Base-by-base conservation (phyloP, 2,113 vertebrate genomes). In the Gallinago paraguaiae region DNA sequence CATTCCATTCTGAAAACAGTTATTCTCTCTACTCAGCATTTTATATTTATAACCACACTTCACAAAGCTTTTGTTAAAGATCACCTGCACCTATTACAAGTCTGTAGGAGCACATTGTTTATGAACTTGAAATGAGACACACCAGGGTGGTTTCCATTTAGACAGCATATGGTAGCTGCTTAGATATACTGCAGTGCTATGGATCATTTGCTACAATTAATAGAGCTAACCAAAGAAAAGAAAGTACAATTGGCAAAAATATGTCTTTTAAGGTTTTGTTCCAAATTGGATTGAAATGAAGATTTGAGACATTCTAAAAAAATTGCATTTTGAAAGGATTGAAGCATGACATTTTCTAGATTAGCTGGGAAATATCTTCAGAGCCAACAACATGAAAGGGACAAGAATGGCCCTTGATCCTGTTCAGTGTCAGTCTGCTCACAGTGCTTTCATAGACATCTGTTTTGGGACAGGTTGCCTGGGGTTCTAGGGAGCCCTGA, bases 111-210 rank as follows among this genome's bases (percentile, higher is more conserved):
- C 45, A 87, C 4, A 1, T 5, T 94, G 65, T 53, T 95, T 91
- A 87, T 68, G 74, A 89, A 93, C 84, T 89, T 89, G 35, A 93
- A 84, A 82, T 82, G 65, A 91, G 31, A n/a, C 35, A 37, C 77
- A 48, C 13, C 25, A 41, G 57, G 17, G n/a, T 89, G 50, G 45
- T 69, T 94, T 91, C 69, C 33, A 84, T 84, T 87, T 25, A 76
- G 53, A 75, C 7, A 65, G 74, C 57, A 65, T 65, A 79, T 48
- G 69, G 77, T 64, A 82, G 23, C 56, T 91, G 84, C 72, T 46
- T 91, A 67, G 77, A 53, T 91, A 57, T 23, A 57, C 51, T 78
- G 63, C 60, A 93, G 56, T 31, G 43, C 17, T 48, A 27, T 18
- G 35, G 64, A 74, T 68, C 72, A 59, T 81, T 93, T 89, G 35